Percentiles rank a stretch among this genome's conserved stretches.
These are phyloP conservation scores for Drosophila albomicans DNA, from an alignment of 1,140 invertebrate genomes.

Conservation along the genomic window DNA sequence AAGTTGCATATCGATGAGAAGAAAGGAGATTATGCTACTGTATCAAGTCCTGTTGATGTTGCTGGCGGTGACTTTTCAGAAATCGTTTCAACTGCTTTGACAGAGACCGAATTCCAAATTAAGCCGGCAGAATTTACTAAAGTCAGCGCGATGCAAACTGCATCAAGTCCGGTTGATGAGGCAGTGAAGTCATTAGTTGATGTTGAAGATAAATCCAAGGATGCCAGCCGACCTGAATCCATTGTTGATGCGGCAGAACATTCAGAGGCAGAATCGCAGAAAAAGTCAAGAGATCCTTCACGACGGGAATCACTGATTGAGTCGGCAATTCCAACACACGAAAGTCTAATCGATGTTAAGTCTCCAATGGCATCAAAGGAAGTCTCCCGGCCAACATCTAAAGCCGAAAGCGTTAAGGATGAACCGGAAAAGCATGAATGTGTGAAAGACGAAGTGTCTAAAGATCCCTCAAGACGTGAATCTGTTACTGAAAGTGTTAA, in stretches of 20 bases:
- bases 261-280: background rate
- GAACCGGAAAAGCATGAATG: conserved; percentile 6
- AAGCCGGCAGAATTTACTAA: background rate
- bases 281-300: conserved; percentile 29
- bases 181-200: background rate
- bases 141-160: background rate
- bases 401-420: conserved; percentile 11
- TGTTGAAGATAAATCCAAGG: conserved; percentile 37
- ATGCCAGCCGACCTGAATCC: conserved; percentile 46
- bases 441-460: conserved; percentile 16
- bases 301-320: conserved; percentile 33
- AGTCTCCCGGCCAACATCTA: conserved; percentile 8
- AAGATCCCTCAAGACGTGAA: conserved; percentile 31
- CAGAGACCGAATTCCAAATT: background rate
- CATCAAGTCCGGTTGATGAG: background rate
- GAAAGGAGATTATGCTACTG: background rate
- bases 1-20: background rate
- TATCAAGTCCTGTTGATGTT: background rate
- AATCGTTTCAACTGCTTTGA: background rate
- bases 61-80: background rate
- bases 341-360: conserved; percentile 31
- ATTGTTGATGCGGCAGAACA: conserved; percentile 17
- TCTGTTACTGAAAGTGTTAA: conserved; percentile 17
- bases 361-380: conserved; percentile 34
- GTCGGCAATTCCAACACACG: conserved; percentile 1